Evolutionary conservation across 1,140 invertebrate genomes (phyloP), one percentile per base, ranked within the genome.

Genomic region (Lepidostoma basale): DNA sequence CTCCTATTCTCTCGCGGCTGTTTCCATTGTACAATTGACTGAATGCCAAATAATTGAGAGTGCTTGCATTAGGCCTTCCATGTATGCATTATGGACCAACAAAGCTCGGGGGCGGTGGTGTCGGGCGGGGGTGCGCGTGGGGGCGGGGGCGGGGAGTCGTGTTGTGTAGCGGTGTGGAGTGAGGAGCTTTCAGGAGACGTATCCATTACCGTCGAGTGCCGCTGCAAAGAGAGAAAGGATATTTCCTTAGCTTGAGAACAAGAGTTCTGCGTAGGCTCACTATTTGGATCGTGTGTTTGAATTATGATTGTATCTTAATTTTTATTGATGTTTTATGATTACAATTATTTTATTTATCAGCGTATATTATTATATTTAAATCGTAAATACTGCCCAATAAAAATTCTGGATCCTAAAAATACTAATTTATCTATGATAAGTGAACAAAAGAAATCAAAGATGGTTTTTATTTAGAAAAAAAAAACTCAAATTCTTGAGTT

Each of bases 201-300:
- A 72, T 72, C 70, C 70, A 72, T 72, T 72, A 72, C 70, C 63
- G 70, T 54, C 67, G 70, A 72, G 67, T 72, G 70, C 62, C 30
- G 62, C 45, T 67, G 70, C 70, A 63, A 72, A 69, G 67, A 69
- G 67, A 72, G 70, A 72, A 72, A 72, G 70, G 70, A 72, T 72
- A 67, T 72, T 69, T 72, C 67, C 62, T 65, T 67, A 72, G 63
- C 49, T 56, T 20, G 52, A 20, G 62, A 52, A 65, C 63, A 44
- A 45, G 70, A 59, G 62, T 28, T 14, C 60, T 64, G 69, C 47
- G 39, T n/a, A 33, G 56, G 30, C 54, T 3, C 6, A 44, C 8
- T 16, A 16, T 36, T 36, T n/a, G n/a, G n/a, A n/a, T 23, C 45
- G 36, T 9, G 36, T 39, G 8, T 39, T 39, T n/a, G n/a, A n/a